phyloP scores from a whole-genome alignment of 1,140 invertebrate species.

The Andricus grossulariae region DNA sequence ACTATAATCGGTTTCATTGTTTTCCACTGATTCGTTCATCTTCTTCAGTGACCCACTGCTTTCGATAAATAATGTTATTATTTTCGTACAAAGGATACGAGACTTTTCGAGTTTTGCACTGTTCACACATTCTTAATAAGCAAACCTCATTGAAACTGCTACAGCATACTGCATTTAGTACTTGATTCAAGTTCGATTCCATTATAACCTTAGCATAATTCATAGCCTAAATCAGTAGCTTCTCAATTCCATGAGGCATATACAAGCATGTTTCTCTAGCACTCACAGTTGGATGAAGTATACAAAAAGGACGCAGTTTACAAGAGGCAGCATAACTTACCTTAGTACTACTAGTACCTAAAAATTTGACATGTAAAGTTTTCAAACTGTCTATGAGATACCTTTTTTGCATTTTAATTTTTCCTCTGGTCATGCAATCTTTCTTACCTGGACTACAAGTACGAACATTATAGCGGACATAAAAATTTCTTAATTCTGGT shows the following conservation, averaged over 20 bases:
- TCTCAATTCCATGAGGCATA: no score
- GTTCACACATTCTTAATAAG: background rate
- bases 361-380: slow-evolving; percentile 8
- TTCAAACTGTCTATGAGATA: slow-evolving; percentile 24
- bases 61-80: background rate
- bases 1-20: background rate
- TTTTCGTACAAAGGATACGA: background rate
- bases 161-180: background rate
- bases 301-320: no score
- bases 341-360: background rate
- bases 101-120: background rate
- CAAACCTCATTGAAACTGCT: background rate
- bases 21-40: background rate
- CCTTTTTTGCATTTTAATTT: no score
- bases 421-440: no score
- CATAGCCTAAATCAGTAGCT: no score
- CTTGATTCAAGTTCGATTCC: no score
- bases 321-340: no score
- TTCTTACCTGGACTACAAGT: slow-evolving; percentile 74
- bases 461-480: no score
- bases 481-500: background rate
- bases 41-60: background rate
- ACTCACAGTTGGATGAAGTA: no score
- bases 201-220: no score
- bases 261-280: no score